Conservation (phyloP, 2,113 vertebrate genomes). For the Forbesichthys papilliferus region DNA sequence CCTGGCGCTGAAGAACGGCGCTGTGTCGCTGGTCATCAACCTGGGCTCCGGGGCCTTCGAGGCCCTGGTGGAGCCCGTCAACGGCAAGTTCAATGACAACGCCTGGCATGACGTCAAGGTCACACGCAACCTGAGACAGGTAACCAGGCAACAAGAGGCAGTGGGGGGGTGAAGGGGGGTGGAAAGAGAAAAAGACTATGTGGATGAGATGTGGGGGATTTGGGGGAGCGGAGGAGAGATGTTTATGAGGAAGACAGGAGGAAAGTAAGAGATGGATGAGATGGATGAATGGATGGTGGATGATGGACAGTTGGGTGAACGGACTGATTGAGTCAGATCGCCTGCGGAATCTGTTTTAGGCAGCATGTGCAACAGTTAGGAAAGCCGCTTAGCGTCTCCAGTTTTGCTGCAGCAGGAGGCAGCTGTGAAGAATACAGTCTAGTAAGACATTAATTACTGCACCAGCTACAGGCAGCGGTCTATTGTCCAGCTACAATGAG, state of each 20-base stretch:
- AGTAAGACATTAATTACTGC: slow-evolving; percentile 49
- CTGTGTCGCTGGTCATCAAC: slow-evolving; percentile 99
- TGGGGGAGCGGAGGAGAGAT: background rate
- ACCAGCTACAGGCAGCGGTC: slow-evolving; percentile 50
- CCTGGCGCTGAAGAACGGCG: slow-evolving; percentile 98
- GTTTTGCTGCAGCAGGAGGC: slow-evolving; percentile 31
- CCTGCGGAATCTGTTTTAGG: slow-evolving; percentile 22
- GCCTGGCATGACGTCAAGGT: slow-evolving; percentile 99
- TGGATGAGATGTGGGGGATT: slow-evolving; percentile 15
- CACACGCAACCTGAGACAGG: slow-evolving; percentile 99
- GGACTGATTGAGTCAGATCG: background rate
- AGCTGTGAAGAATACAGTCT: slow-evolving; percentile 41
- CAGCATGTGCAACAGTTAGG: background rate
- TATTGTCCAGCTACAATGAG: slow-evolving; percentile 54
- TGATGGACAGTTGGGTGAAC: background rate
- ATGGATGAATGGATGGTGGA: slow-evolving; percentile 2
- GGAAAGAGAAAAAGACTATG: background rate
- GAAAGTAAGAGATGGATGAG: background rate
- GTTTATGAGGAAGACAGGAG: background rate
- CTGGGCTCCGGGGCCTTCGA: slow-evolving; percentile 99
- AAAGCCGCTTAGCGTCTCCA: slow-evolving; percentile 24
- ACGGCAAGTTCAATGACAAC: slow-evolving; percentile 99
- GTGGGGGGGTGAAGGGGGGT: slow-evolving; percentile 41
- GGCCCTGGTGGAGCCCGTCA: slow-evolving; percentile 99
- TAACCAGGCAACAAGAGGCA: slow-evolving; percentile 92